These are phyloP conservation scores for Sphaerophoria rueppellii DNA, from an alignment of 2,888 invertebrate species.

Conservation along the genomic window DNA sequence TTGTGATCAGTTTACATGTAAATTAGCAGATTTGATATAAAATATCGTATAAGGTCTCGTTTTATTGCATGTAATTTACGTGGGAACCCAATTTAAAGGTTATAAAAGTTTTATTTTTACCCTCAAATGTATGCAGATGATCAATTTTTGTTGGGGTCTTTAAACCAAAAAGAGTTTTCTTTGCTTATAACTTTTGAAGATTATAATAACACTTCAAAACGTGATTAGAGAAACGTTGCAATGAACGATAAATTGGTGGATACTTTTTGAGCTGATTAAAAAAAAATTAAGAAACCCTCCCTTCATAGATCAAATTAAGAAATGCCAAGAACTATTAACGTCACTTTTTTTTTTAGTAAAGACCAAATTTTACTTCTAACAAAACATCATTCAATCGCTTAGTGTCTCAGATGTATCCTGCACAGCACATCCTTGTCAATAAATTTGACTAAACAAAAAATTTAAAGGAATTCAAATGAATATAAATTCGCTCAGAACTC, in stretches of 20 bases:
- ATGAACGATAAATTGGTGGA: not conserved
- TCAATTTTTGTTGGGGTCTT: slow-evolving; percentile 31
- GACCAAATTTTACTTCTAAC: too few species aligned
- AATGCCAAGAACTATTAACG: too few species aligned
- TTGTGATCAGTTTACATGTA: slow-evolving; percentile 7
- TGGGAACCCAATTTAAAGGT: slow-evolving; percentile 1
- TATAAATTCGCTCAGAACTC: slow-evolving; percentile 31
- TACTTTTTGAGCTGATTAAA: too few species aligned
- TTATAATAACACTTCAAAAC: not conserved
- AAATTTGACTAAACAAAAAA: slow-evolving; percentile 50
- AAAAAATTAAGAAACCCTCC: too few species aligned
- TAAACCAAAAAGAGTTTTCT: slow-evolving; percentile 13
- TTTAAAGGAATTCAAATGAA: not conserved
- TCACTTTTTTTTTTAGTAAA: too few species aligned
- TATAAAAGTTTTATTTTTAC: not conserved
- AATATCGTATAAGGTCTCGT: not conserved
- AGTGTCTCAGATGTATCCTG: slow-evolving; percentile 18
- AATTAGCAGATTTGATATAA: slow-evolving; percentile 4
- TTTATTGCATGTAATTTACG: slow-evolving; percentile 24
- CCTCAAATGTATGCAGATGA: not conserved
- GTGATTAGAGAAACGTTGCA: not conserved
- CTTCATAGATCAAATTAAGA: too few species aligned
- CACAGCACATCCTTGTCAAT: slow-evolving; percentile 42
- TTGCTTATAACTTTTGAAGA: not conserved
- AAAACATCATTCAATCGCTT: not conserved